These are phyloP conservation scores for Tetramorium parvispinum DNA, from an alignment of 1,140 invertebrate genomes.

Conservation along the genomic window DNA sequence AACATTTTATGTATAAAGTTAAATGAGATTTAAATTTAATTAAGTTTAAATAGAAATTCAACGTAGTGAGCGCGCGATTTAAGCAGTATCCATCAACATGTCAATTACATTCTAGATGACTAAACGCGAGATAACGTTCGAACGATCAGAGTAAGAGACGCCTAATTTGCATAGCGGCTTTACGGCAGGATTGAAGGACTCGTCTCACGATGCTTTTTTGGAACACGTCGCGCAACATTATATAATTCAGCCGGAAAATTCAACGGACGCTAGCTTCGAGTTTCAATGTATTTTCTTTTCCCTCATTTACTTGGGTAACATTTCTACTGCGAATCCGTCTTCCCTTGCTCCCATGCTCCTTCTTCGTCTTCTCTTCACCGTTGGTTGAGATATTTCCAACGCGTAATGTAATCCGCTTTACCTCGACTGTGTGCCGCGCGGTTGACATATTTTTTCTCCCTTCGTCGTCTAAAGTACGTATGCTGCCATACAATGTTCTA, in stretches of 20 bases:
- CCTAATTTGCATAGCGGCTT: constrained; percentile 41
- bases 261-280: constrained; percentile 9
- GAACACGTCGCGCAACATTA: constrained; percentile 31
- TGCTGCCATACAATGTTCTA: constrained; percentile 60
- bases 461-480: constrained; percentile 49
- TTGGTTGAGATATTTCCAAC: constrained; percentile 51
- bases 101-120: constrained; percentile 11
- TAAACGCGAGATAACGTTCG: neutral
- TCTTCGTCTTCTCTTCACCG: neutral
- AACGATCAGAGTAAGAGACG: neutral
- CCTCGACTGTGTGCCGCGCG: constrained; percentile 37
- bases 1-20: neutral
- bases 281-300: constrained; percentile 55
- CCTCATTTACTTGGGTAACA: constrained; percentile 51
- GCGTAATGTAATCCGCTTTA: constrained; percentile 64
- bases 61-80: neutral
- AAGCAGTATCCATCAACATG: neutral
- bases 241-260: constrained; percentile 47
- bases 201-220: constrained; percentile 14
- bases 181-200: neutral
- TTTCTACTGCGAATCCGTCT: constrained; percentile 41
- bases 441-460: constrained; percentile 51
- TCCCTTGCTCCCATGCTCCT: neutral
- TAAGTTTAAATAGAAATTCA: neutral
- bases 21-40: neutral